Evolutionary conservation across 2,797 vertebrate species (phyloP).

Genomic region (Oreortyx pictus): DNA sequence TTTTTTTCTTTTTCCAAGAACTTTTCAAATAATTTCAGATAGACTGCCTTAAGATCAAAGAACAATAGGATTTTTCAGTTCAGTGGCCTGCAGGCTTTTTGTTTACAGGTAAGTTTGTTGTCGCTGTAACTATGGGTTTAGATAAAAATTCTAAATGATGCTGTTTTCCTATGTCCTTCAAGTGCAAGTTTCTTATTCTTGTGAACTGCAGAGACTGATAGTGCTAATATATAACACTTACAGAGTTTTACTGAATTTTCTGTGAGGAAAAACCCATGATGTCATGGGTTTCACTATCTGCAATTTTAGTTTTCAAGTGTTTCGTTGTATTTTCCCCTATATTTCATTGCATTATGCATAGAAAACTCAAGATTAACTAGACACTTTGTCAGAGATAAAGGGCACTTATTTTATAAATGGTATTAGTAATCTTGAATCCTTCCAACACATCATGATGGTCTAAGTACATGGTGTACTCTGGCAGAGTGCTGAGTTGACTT

Average conservation of each 20-base stretch:
- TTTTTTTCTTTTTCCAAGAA: background rate
- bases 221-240: background rate
- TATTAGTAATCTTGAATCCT: background rate
- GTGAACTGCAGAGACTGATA: background rate
- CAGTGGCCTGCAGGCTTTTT: background rate
- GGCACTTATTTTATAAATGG: background rate
- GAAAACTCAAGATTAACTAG: background rate
- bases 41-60: background rate
- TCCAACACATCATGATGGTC: background rate
- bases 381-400: background rate
- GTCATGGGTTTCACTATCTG: background rate
- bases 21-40: background rate
- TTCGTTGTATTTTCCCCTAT: background rate
- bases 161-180: background rate
- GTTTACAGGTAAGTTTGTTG: background rate
- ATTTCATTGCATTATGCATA: background rate
- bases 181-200: background rate
- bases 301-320: background rate
- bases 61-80: background rate
- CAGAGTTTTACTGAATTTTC: background rate
- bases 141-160: background rate
- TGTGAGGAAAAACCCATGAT: background rate
- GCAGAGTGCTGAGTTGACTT: background rate
- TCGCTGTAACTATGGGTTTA: background rate
- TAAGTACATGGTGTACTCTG: background rate